Evolutionary conservation across 64 coral and sea anemone species (phyloP).

Genomic region (Platygyra sinensis): DNA sequence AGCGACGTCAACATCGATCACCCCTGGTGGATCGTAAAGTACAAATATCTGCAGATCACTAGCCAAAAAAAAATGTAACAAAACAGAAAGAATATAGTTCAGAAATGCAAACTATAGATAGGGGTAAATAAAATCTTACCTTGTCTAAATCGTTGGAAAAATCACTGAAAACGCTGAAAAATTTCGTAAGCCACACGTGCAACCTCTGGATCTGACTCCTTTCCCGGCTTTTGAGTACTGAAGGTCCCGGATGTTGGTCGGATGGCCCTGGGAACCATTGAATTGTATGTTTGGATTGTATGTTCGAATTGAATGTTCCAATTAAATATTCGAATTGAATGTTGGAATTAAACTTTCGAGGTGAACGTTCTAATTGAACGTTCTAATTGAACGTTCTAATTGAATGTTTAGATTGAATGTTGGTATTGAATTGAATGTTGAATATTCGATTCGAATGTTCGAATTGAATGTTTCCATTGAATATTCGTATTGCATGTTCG

Average conservation of each 20-base stretch:
- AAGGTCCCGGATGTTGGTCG: not conserved
- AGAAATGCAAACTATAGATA: not conserved
- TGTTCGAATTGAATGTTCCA: not conserved
- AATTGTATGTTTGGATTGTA: not conserved
- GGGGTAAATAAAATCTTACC: not conserved
- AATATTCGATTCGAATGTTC: not conserved
- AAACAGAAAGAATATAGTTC: not conserved
- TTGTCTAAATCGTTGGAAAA: not conserved
- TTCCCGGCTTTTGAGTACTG: not conserved
- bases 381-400: not conserved
- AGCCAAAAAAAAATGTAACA: too few species aligned
- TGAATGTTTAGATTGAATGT: not conserved
- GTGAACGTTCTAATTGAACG: not conserved
- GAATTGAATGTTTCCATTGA: not conserved
- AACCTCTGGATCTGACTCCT: not conserved
- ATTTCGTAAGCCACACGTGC: not conserved
- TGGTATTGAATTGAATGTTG: not conserved
- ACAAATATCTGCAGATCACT: too few species aligned
- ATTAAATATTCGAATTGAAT: not conserved
- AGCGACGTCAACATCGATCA: too few species aligned
- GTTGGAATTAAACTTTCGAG: not conserved
- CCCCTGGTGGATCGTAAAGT: too few species aligned
- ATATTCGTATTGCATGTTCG: not conserved
- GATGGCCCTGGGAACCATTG: not conserved
- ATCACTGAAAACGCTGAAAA: conserved; percentile 5